Base-by-base conservation (phyloP, 23 tunicate species). In the Halocynthia aurantium region DNA sequence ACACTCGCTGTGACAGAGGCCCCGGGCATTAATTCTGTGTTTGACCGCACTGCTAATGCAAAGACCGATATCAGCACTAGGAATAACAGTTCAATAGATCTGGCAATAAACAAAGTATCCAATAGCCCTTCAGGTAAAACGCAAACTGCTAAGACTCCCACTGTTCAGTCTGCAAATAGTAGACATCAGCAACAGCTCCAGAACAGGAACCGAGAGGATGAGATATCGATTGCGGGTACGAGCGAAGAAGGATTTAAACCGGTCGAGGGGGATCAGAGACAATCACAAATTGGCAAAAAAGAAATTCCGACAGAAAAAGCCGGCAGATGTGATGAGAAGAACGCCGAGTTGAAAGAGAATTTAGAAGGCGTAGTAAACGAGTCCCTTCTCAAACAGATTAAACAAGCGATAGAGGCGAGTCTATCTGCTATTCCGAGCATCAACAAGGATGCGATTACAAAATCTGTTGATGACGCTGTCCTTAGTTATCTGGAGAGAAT, bases 391-490 rank as follows among this genome's bases (percentile, higher is more conserved):
- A 64, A 82, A 52, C 98, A 92, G 69, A 86, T 92, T 44, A 92
- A 86, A 73, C 83, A 82, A 20, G 98, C 84, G 17, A 83, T 92
- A 9, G 80, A 86, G 7, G 85, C 82, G 11, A 81, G 52, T 60
- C 61, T 92, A 22, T 61, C 82, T 7, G n/a, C 62, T 0, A 44
- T 21, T 17, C 57, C 78, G 0, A 74, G 60, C 10, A 49, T 74
- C 15, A 54, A 74, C 78, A 74, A 74, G 21, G 98, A 92, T 21
- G 74, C 80, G 6, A 82, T 86, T 31, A 68, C 85, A 7, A 86
- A 86, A 67, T 87, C 98, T 60, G 85, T 92, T n/a, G 93, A 92
- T 61, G 81, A 51, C 7, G 98, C 98, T 6, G 92, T 92, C 56
- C 87, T 85, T 50, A 80, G 78, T 77, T 92, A 86, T 80, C 62